These are phyloP conservation scores for Cephus pygmeus DNA, from an alignment of 2,888 invertebrate genomes.

Conservation along the genomic window DNA sequence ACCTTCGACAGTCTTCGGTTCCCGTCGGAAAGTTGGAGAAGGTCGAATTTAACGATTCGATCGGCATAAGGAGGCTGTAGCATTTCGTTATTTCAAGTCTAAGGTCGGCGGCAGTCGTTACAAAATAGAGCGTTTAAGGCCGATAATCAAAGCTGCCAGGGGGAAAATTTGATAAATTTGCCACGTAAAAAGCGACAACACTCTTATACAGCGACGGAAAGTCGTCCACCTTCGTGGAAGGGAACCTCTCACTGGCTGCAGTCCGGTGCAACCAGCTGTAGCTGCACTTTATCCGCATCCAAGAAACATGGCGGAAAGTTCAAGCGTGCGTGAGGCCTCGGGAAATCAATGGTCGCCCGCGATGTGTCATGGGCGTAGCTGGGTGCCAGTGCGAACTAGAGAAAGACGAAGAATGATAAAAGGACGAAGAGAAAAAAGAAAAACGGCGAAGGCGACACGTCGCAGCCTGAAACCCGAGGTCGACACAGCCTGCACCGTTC, in stretches of 20 bases:
- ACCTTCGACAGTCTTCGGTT: neutral
- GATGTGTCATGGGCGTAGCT: neutral
- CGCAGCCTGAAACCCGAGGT: neutral
- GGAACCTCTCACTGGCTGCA: slow-evolving; percentile 35
- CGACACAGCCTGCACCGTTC: neutral
- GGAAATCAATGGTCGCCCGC: neutral
- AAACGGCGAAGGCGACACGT: neutral
- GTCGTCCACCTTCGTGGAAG: slow-evolving; percentile 43
- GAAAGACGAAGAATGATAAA: neutral
- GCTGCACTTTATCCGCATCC: neutral
- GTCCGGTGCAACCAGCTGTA: neutral
- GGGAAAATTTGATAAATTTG: neutral
- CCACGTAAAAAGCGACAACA: neutral
- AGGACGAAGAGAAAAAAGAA: neutral
- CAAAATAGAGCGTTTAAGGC: neutral
- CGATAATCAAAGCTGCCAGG: neutral
- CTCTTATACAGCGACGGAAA: slow-evolving; percentile 6
- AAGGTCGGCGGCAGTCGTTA: neutral
- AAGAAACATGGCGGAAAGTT: neutral
- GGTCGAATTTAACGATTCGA: neutral
- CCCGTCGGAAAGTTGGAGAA: neutral
- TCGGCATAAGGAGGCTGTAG: neutral
- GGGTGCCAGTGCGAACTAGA: neutral
- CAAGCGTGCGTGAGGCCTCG: neutral
- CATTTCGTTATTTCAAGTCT: neutral